phyloP scores from a whole-genome alignment of 2,888 invertebrate species.

The Parasteatoda lunata region DNA sequence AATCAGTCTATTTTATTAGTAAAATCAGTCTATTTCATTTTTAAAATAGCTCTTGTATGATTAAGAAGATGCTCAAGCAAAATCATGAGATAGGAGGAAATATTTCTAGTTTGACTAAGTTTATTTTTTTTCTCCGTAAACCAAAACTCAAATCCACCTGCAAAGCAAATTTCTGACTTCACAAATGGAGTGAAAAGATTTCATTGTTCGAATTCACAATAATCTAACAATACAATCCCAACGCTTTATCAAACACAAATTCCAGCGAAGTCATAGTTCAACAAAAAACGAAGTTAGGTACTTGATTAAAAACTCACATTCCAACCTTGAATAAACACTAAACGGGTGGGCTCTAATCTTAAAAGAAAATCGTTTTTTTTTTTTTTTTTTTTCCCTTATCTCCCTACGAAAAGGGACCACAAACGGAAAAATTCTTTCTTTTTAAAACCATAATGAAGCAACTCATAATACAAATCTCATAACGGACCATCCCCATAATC shows the following conservation, averaged over 20 bases:
- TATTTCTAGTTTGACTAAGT: no score
- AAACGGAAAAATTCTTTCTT: not conserved
- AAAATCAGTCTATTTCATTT: no score
- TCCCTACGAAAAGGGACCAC: not conserved
- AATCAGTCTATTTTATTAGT: no score
- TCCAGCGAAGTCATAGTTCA: not conserved
- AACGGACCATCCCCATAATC: conserved; percentile 36
- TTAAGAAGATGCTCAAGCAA: no score
- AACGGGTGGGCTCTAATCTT: conserved; percentile 36
- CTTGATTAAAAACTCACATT: conserved; percentile 19
- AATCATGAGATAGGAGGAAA: no score
- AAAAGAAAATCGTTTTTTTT: not conserved
- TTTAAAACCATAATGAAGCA: conserved; percentile 28
- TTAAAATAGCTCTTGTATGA: no score
- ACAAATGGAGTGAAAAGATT: not conserved
- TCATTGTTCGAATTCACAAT: not conserved
- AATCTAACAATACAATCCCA: not conserved
- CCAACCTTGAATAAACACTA: conserved; percentile 35
- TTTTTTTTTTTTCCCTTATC: not conserved
- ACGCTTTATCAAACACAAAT: not conserved
- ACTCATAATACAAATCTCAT: conserved; percentile 30
- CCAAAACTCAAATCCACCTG: not conserved
- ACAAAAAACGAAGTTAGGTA: not conserved
- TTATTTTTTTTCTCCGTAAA: no score
- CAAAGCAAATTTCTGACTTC: conserved; percentile 7